Conservation (phyloP, 2,888 invertebrate species). For the Scelioninae gen. 1 region DNA sequence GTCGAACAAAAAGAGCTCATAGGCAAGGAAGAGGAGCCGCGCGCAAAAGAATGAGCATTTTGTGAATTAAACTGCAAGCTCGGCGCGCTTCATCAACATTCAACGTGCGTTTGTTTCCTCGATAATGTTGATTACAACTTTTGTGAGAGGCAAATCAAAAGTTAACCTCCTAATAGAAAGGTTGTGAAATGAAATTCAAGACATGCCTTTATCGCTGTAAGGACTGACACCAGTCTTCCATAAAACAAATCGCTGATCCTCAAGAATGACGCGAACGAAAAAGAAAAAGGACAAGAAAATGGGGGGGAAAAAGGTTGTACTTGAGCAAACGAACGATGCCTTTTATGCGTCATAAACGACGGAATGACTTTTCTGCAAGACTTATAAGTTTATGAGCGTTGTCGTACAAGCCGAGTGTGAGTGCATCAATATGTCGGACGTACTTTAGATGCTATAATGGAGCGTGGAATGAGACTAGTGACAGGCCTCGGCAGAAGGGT, state of each 20-base stretch:
- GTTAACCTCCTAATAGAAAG: constrained; percentile 37
- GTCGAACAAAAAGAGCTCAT: constrained; percentile 62
- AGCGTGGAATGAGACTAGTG: constrained; percentile 28
- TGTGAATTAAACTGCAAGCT: constrained; percentile 65
- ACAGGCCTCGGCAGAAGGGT: constrained; percentile 16
- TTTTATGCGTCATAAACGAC: constrained; percentile 66
- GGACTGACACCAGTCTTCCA: constrained; percentile 21
- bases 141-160: constrained; percentile 48
- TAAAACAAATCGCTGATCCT: constrained; percentile 46
- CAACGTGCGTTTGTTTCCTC: constrained; percentile 55
- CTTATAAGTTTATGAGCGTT: constrained; percentile 67
- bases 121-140: constrained; percentile 61
- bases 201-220: constrained; percentile 42
- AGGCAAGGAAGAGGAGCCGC: constrained; percentile 39
- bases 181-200: constrained; percentile 49
- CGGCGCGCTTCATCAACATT: constrained; percentile 55
- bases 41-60: constrained; percentile 61
- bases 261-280: constrained; percentile 25
- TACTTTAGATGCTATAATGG: constrained; percentile 37
- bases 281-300: constrained; percentile 12
- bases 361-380: constrained; percentile 59
- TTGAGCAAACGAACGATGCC: constrained; percentile 47
- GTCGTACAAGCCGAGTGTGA: constrained; percentile 52
- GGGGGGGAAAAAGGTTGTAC: constrained; percentile 3
- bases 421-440: constrained; percentile 62